Percentiles rank a stretch among this genome's conserved stretches.
Conservation (phyloP, 2,888 invertebrate species). For the Amiota minor region DNA sequence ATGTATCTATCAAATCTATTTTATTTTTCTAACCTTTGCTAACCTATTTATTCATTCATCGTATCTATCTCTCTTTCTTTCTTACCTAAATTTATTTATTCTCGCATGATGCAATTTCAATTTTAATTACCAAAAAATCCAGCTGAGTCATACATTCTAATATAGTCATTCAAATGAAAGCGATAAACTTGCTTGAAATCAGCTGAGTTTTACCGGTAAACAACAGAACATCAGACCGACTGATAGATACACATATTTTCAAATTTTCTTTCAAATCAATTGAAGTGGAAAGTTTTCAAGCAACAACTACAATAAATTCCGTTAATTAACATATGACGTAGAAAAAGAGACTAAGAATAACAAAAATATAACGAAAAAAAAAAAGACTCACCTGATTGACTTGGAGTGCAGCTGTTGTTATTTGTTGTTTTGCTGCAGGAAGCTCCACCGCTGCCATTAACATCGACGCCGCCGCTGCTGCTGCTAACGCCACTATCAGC, state of each 20-base stretch:
- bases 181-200: not conserved
- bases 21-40: too few species aligned
- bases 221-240: not conserved
- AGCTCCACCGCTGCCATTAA: slow-evolving; percentile 43
- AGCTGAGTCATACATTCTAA: slow-evolving; percentile 1
- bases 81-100: too few species aligned
- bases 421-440: slow-evolving; percentile 56
- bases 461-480: slow-evolving; percentile 37
- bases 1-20: too few species aligned
- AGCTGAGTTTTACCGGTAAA: slow-evolving; percentile 8
- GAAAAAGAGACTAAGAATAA: not conserved
- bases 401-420: slow-evolving; percentile 63
- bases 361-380: slow-evolving; percentile 20
- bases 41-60: too few species aligned
- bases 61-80: too few species aligned
- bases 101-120: too few species aligned
- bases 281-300: not conserved
- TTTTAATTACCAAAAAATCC: slow-evolving; percentile 24
- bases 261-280: not conserved
- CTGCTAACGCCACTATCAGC: slow-evolving; percentile 60
- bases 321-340: not conserved
- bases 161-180: not conserved
- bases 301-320: not conserved
- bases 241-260: too few species aligned
- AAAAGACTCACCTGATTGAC: slow-evolving; percentile 65